Percentiles rank a stretch among this genome's conserved stretches.
phyloP scores from a whole-genome alignment of 1,140 invertebrate species.

The Tetranychus urticae region DNA sequence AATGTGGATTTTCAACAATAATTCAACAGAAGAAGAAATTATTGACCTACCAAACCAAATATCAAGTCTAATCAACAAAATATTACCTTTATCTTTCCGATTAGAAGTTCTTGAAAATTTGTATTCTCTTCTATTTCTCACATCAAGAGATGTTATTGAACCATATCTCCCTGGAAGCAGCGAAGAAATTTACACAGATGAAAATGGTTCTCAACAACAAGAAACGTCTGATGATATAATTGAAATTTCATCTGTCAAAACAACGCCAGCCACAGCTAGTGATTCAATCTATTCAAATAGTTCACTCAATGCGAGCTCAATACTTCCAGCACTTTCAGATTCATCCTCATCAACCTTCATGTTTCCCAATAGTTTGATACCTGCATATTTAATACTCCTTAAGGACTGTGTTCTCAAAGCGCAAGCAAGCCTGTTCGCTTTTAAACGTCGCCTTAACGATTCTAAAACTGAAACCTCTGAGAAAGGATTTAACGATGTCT shows the following conservation, averaged over 20 bases:
- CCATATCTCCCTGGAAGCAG: background rate
- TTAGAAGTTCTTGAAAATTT: conserved; percentile 25
- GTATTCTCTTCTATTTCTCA: conserved; percentile 23
- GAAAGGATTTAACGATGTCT: background rate
- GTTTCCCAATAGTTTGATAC: conserved; percentile 3
- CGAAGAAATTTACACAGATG: too few relatives aligned
- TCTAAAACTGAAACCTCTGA: background rate
- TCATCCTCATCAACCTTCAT: background rate
- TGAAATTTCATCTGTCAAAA: too few relatives aligned
- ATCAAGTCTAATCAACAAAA: conserved; percentile 12
- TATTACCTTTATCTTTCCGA: conserved; percentile 18
- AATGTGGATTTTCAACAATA: background rate
- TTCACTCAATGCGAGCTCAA: background rate
- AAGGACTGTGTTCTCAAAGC: conserved; percentile 2
- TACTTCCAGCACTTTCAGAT: background rate
- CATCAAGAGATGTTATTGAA: conserved; percentile 17
- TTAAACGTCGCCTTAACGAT: background rate
- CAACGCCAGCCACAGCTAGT: too few relatives aligned
- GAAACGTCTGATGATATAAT: too few relatives aligned
- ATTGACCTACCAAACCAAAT: background rate
- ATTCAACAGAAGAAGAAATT: background rate
- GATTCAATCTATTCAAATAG: background rate
- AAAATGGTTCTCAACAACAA: too few relatives aligned
- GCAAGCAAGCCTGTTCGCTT: background rate
- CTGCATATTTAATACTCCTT: conserved; percentile 1